Evolutionary conservation across 2,888 invertebrate genomes (phyloP).

Genomic region (Lasioglossum pauxillum): DNA sequence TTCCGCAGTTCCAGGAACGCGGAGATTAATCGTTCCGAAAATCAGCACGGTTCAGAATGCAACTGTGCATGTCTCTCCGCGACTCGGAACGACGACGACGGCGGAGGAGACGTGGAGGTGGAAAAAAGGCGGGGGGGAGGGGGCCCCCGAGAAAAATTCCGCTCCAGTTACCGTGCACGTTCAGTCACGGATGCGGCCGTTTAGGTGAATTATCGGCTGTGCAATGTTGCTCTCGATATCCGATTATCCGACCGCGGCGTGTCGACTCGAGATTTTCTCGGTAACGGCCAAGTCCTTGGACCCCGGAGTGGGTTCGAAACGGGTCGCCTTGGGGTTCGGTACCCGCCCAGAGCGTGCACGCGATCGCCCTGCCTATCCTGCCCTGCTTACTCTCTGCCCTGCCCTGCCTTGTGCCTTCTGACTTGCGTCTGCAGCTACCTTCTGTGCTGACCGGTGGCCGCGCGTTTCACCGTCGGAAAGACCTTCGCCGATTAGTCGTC

Average conservation of each 20-base stretch:
- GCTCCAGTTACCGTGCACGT: conserved; percentile 40
- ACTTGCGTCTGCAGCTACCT: neutral
- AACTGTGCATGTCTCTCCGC: conserved; percentile 10
- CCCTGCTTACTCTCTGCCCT: too few species aligned
- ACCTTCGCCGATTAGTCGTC: conserved; percentile 57
- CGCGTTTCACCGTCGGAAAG: conserved; percentile 77
- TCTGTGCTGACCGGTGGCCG: conserved; percentile 39
- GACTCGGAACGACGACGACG: neutral
- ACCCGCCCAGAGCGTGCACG: conserved; percentile 83
- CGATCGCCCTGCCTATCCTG: conserved; percentile 67
- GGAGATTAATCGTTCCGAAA: conserved; percentile 2
- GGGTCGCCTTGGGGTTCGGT: conserved; percentile 80
- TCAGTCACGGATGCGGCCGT: conserved; percentile 54
- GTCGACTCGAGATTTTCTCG: conserved; percentile 79
- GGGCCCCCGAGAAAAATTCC: conserved; percentile 19
- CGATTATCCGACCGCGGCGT: conserved; percentile 51
- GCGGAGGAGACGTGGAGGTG: neutral
- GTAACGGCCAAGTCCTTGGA: conserved; percentile 82
- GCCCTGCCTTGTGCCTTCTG: neutral
- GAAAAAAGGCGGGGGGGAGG: neutral
- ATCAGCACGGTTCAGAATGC: conserved; percentile 11
- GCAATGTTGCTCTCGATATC: conserved; percentile 37
- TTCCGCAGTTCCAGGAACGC: neutral
- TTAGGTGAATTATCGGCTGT: conserved; percentile 54
- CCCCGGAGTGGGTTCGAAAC: conserved; percentile 68